Evolutionary conservation across 2,888 invertebrate genomes (phyloP), one percentile per base, ranked within the genome.

Genomic region (Oligia fasciuncula): DNA sequence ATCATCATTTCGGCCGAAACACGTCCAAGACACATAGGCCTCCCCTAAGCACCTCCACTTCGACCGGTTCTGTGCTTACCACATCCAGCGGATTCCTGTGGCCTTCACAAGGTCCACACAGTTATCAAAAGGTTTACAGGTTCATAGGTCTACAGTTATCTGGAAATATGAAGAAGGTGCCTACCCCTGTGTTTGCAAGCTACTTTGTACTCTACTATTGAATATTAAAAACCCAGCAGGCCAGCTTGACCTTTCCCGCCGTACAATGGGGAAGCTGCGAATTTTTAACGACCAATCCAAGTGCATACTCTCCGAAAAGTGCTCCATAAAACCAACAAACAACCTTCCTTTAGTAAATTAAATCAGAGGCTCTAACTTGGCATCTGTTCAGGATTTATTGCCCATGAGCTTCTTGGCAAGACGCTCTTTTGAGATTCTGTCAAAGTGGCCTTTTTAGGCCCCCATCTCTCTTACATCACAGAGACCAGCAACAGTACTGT

Each of bases 251-350:
- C 46, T 70, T 57, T 63, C 6, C 14, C 14, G 62, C 4, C 65
- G 35, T 68, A 69, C 76, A 76, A 76, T 17, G 43, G 63, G 57
- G 19, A 54, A 69, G 13, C 40, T 49, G 29, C 29, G 13, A 83
- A 43, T 72, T 77, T 72, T 63, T 77, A n/a, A 68, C n/a, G 43
- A 35, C 40, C 40, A 67, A 77, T 68, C 40, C 43, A 57, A 82
- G 29, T 49, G 62, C 62, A 82, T 51, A 17, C 6, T 23, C 43
- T 13, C 19, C 35, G 35, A 63, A 83, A 67, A 43, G 35, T 62
- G 67, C 57, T 57, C 57, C 11, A 79, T 84, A 79, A 83, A 82
- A 82, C 49, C 43, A 51, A 67, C 67, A 66, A 70, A 62, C 51
- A 29, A 68, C 71, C 67, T 63, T 17, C 35, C 23, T 6, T 17